Base-by-base conservation (phyloP, 2,113 vertebrate genomes). In the Sturnira hondurensis region DNA sequence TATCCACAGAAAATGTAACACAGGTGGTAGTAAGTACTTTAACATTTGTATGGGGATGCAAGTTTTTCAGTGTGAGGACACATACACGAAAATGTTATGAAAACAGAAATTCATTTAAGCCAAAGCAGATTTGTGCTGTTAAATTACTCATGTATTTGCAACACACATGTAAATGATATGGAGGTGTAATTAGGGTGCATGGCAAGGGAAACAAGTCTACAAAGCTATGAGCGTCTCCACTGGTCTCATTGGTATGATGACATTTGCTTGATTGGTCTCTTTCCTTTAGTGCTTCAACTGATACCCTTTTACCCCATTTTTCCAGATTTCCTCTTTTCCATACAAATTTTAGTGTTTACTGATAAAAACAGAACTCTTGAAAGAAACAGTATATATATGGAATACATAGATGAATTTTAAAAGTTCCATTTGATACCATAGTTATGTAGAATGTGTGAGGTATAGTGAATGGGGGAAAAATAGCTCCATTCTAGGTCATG, bases 121-220 rank as follows among this genome's bases (percentile, higher is more conserved):
- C 71, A 97, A 98, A 97, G 96, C 93, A 96, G 86, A 91, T 95
- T 92, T 94, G 74, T 92, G 95, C 96, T 84, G 91, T 93, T 96
- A 97, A 92, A 92, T 73, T 91, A 81, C 56, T 94, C 50, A 98
- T 36, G 83, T 96, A 96, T 97, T 96, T 98, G 96, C 92, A 96
- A 76, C 45, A 89, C 71, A 87, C 78, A 98, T 97, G 97, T 74
- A 97, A 98, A 98, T 98, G 98, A 96, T 68, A 98, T 96, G 97
- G 83, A 96, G 95, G 98, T 98, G 97, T 43, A 85, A 88, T 93
- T 97, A 98, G 93, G 95, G 96, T 86, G 96, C 97, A 98, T 97
- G 96, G 76, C 67, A 95, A 80, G 91, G 85, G 92, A 86, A 73
- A 86, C 38, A 96, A 83, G 67, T 81, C 91, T 94, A 20, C 45